Percentiles rank a stretch among this genome's conserved stretches.
Evolutionary conservation across 2,888 invertebrate genomes (phyloP).

Genomic region (Cetonia aurata): DNA sequence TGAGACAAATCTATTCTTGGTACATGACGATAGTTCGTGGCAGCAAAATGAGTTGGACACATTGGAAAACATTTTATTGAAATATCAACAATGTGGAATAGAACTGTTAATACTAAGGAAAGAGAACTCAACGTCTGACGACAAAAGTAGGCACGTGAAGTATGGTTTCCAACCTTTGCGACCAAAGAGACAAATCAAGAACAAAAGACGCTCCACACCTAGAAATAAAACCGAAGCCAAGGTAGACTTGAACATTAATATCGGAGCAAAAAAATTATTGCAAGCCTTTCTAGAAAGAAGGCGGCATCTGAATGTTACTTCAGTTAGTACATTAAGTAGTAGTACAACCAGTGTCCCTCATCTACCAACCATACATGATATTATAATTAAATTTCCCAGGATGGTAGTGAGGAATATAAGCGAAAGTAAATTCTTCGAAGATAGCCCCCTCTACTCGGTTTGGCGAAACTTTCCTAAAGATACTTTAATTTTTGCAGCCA

Average conservation of each 20-base stretch:
- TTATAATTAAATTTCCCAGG: constrained; percentile 64
- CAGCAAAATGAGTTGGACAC: constrained; percentile 57
- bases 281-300: constrained; percentile 44
- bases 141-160: constrained; percentile 36
- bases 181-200: constrained; percentile 43
- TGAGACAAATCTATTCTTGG: constrained; percentile 59
- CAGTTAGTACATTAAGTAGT: not conserved
- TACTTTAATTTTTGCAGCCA: constrained; percentile 68
- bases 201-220: not conserved
- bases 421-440: constrained; percentile 66
- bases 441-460: constrained; percentile 67
- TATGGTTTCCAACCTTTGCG: not conserved
- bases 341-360: constrained; percentile 23
- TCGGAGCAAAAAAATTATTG: constrained; percentile 49
- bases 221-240: constrained; percentile 29
- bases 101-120: constrained; percentile 58
- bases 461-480: constrained; percentile 68
- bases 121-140: constrained; percentile 22
- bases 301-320: constrained; percentile 33
- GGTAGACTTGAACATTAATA: constrained; percentile 47
- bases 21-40: constrained; percentile 58
- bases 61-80: constrained; percentile 59
- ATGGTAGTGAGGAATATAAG: constrained; percentile 66
- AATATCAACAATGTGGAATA: constrained; percentile 59
- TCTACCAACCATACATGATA: constrained; percentile 52